These are phyloP conservation scores for Dryococelus australis DNA, from an alignment of 2,888 invertebrate genomes.

Conservation along the genomic window DNA sequence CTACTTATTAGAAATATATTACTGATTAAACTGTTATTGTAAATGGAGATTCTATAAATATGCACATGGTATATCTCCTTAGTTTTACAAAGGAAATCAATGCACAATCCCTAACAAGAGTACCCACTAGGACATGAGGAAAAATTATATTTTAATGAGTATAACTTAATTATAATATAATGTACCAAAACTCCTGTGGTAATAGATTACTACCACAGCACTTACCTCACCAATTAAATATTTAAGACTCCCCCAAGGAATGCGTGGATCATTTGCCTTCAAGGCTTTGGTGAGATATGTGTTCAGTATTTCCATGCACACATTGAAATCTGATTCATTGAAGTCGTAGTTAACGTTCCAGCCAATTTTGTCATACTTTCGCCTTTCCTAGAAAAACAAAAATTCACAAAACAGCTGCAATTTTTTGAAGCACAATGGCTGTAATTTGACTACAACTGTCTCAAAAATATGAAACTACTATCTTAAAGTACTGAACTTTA, in stretches of 20 bases:
- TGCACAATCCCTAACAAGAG: too few species aligned
- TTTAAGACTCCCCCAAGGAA: conserved; percentile 91
- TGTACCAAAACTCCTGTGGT: too few species aligned
- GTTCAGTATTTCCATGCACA: conserved; percentile 84
- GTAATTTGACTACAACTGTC: conserved; percentile 27
- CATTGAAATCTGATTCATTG: conserved; percentile 90
- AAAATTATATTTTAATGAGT: too few species aligned
- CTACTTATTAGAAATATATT: too few species aligned
- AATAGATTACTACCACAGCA: background rate
- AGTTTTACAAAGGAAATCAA: too few species aligned
- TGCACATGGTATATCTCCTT: too few species aligned
- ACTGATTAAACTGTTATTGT: too few species aligned
- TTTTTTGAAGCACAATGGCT: conserved; percentile 6
- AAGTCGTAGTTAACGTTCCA: conserved; percentile 96
- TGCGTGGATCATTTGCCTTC: conserved; percentile 64
- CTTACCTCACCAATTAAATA: conserved; percentile 89
- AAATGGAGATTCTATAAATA: too few species aligned
- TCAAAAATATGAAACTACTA: background rate
- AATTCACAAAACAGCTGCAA: background rate
- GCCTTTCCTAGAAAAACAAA: conserved; percentile 70
- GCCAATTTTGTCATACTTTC: conserved; percentile 93
- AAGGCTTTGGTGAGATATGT: conserved; percentile 81
- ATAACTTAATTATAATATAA: too few species aligned
- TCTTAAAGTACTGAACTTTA: background rate
- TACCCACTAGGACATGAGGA: too few species aligned